Conservation (phyloP, 2,888 invertebrate genomes). For the Ctenicera cuprea region DNA sequence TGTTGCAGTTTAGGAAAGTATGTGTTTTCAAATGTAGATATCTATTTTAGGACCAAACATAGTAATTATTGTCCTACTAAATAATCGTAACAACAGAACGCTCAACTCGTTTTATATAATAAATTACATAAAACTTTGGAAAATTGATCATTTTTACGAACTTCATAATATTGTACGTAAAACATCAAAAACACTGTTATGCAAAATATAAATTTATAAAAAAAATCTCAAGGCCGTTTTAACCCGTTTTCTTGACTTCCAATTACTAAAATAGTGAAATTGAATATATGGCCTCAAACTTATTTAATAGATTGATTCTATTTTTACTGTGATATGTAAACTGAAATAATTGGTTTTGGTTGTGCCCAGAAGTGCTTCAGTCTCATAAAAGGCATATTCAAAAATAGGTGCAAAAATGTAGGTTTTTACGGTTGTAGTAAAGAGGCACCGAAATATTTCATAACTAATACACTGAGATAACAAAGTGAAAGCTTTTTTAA, state of each 20-base stretch:
- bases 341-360: not conserved
- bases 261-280: not conserved
- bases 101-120: no score
- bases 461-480: no score
- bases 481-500: no score
- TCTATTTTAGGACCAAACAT: conserved; percentile 38
- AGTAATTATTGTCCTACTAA: conserved; percentile 45
- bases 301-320: no score
- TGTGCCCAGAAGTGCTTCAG: conserved; percentile 15
- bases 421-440: no score
- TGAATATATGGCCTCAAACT: conserved; percentile 16
- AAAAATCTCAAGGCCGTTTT: not conserved
- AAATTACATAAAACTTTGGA: no score
- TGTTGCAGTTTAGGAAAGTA: conserved; percentile 9
- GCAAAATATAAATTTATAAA: not conserved
- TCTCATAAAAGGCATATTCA: not conserved
- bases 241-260: not conserved
- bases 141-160: no score
- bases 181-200: not conserved
- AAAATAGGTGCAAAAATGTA: not conserved
- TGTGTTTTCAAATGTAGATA: not conserved
- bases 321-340: conserved; percentile 13
- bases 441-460: no score
- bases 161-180: no score
- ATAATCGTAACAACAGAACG: not conserved